Evolutionary conservation across 2,113 vertebrate genomes (phyloP), one percentile per base, ranked within the genome.

Genomic region (Gorsachius goisagi): DNA sequence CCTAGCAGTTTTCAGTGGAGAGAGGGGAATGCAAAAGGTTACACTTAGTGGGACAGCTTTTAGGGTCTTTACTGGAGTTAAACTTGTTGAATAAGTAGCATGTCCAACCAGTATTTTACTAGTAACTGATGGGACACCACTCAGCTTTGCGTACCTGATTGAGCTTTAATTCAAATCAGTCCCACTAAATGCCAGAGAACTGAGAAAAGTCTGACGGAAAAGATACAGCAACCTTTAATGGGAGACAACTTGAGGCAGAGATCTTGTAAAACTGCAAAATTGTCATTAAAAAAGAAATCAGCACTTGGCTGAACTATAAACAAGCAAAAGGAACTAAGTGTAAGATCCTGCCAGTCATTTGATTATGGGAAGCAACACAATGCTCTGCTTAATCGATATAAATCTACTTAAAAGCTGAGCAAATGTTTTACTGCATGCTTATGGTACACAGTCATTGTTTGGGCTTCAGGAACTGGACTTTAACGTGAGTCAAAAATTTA

Each of bases 261-360:
- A 50, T 80, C 69, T 77, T 85, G 62, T 78, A 79, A 91, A 95
- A 79, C 28, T 83, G 58, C 79, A 79, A 72, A 90, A 69, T 8
- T 81, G 22, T 82, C 44, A 37, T 74, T 91, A 27, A 92, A 94
- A 55, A 77, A 63, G 28, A 68, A 68, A 50, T 53, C 52, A n/a
- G n/a, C n/a, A 28, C 47, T 94, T 89, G 74, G 23, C 37, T 95
- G 58, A 91, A 75, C 22, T 60, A 55, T 44, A 89, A 95, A 85
- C 69, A 66, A 77, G 45, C 37, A 75, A 76, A 88, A 82, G 15
- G 37, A 89, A 73, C 18, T 4, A 72, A 7, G 45, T 62, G 35
- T 62, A 90, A 88, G 69, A 92, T 95, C 89, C 67, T 79, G 59
- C 58, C 59, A 33, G n/a, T 90, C 55, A 44, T 92, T 85, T 82